Evolutionary conservation across 2,797 vertebrate genomes (phyloP).

Genomic region (Neomorphus geoffroyi): DNA sequence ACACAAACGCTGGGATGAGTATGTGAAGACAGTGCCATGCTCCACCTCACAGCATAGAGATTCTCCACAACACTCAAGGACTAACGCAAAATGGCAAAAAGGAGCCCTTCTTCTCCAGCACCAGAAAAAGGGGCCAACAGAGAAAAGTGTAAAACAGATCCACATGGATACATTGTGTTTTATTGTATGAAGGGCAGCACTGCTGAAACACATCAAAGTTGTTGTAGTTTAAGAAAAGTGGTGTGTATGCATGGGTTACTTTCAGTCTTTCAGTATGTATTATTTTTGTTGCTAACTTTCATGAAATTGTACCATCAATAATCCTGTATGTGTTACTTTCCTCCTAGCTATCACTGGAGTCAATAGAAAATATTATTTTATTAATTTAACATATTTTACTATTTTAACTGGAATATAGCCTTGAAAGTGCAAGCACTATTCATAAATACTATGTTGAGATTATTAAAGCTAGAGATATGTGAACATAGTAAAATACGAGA

Average conservation of each 20-base stretch:
- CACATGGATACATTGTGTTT: not conserved
- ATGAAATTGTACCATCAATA: not conserved
- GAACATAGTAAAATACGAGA: slow-evolving; percentile 51
- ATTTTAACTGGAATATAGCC: slow-evolving; percentile 15
- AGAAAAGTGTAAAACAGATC: not conserved
- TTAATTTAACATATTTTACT: not conserved
- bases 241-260: not conserved
- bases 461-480: slow-evolving; percentile 46
- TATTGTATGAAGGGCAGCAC: not conserved
- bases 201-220: not conserved
- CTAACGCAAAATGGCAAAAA: not conserved
- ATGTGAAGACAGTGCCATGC: not conserved
- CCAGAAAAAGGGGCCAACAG: not conserved
- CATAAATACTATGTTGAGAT: slow-evolving; percentile 1
- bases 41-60: not conserved
- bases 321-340: not conserved
- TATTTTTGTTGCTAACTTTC: not conserved
- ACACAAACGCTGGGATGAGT: not conserved
- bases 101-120: not conserved
- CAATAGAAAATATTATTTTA: not conserved
- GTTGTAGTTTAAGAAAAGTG: not conserved
- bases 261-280: not conserved
- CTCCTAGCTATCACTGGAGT: not conserved
- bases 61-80: not conserved
- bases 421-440: not conserved